Evolutionary conservation across 2,888 invertebrate species (phyloP).

Genomic region (Zelleria hepariella): DNA sequence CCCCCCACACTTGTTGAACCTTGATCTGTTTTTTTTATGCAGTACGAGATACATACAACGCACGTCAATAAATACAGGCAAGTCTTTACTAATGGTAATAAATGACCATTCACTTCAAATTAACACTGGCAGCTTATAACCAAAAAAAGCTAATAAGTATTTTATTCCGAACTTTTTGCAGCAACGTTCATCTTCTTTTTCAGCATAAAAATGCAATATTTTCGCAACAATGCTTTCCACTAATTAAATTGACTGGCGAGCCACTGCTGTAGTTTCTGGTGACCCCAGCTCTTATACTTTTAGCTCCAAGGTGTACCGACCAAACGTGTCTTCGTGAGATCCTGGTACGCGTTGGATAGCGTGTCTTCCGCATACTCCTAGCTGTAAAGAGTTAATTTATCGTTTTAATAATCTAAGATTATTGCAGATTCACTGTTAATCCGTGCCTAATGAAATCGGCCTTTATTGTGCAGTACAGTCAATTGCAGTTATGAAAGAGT

Average conservation of each 20-base stretch:
- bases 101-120: not conserved
- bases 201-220: not conserved
- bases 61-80: no score
- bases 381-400: slow-evolving; percentile 2
- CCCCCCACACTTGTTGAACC: no score
- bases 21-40: no score
- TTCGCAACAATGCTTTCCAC: not conserved
- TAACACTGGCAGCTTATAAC: no score
- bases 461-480: not conserved
- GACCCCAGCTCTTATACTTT: not conserved
- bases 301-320: not conserved
- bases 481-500: not conserved
- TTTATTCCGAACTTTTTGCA: not conserved
- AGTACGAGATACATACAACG: no score
- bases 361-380: slow-evolving; percentile 1
- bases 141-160: no score
- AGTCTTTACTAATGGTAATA: not conserved
- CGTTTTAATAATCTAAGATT: slow-evolving; percentile 2
- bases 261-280: not conserved
- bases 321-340: not conserved
- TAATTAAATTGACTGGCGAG: not conserved
- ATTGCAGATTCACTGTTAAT: not conserved
- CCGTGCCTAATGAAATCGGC: not conserved
- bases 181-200: not conserved
- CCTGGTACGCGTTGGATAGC: not conserved